phyloP scores from a whole-genome alignment of 2,797 vertebrate species.

The Neoniphon sammara region DNA sequence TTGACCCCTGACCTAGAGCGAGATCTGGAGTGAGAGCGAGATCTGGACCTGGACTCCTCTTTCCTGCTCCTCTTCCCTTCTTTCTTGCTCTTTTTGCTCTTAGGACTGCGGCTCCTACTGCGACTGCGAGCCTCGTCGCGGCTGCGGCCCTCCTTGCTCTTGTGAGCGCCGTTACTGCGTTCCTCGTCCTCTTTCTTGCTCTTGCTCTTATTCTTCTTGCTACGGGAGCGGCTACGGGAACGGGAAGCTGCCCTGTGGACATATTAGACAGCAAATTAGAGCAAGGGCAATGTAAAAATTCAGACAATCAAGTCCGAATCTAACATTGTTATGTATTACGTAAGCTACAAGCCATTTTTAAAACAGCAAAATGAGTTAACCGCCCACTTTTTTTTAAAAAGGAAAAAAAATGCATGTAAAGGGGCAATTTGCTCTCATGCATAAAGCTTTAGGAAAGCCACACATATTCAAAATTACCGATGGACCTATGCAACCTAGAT shows the following conservation, averaged over 20 bases:
- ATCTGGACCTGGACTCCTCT: conserved; percentile 82
- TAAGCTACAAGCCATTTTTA: no score
- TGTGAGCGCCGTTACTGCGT: conserved; percentile 80
- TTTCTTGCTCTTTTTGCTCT: conserved; percentile 86
- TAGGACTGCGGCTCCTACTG: conserved; percentile 82
- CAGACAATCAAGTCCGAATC: no score
- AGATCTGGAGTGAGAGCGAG: conserved; percentile 84
- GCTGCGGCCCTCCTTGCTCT: conserved; percentile 74
- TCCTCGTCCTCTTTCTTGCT: conserved; percentile 84
- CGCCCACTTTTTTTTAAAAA: no score
- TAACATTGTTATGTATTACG: no score
- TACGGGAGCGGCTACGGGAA: conserved; percentile 88
- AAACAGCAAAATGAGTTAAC: no score
- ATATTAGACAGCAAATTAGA: not conserved
- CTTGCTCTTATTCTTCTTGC: conserved; percentile 88
- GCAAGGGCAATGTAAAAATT: no score
- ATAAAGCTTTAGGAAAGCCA: no score
- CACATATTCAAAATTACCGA: no score
- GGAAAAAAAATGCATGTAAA: no score
- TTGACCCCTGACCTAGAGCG: conserved; percentile 84
- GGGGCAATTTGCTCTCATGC: no score
- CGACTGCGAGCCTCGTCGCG: conserved; percentile 79
- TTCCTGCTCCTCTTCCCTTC: conserved; percentile 86
- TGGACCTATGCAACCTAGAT: not conserved
- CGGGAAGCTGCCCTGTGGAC: conserved; percentile 85